These are phyloP conservation scores for Strix aluco DNA, from an alignment of 2,113 vertebrate species.

Conservation along the genomic window DNA sequence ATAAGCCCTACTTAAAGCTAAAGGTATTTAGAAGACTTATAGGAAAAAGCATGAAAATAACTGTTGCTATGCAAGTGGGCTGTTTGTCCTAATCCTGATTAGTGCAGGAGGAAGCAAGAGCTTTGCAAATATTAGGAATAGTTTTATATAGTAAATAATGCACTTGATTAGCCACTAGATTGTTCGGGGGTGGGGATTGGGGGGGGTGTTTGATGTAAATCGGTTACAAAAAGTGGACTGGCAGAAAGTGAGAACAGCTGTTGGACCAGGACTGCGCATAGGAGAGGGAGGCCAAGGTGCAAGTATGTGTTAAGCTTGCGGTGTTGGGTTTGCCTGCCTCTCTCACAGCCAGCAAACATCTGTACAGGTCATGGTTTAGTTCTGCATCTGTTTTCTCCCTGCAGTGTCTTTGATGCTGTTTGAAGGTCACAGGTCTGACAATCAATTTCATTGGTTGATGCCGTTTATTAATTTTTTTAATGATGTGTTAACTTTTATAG, in stretches of 20 bases:
- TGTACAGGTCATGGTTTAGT: background rate
- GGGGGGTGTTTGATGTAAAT: background rate
- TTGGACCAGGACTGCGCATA: background rate
- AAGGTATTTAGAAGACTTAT: background rate
- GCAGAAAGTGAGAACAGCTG: background rate
- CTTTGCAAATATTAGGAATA: background rate
- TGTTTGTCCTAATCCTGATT: background rate
- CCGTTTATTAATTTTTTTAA: slow-evolving; percentile 29
- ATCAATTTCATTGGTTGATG: slow-evolving; percentile 8
- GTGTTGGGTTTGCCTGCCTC: background rate
- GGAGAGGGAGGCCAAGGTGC: background rate
- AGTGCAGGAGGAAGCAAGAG: background rate
- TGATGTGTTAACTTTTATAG: slow-evolving; percentile 19
- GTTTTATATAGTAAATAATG: background rate
- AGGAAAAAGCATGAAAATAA: background rate
- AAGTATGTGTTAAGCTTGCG: background rate
- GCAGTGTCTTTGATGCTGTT: slow-evolving; percentile 3
- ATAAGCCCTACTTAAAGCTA: background rate
- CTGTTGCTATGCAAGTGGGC: background rate
- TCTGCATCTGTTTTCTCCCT: background rate
- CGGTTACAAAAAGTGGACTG: fast-evolving
- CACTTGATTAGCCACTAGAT: background rate
- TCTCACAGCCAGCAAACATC: background rate
- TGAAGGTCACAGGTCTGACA: slow-evolving; percentile 33
- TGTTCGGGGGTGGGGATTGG: background rate